phyloP scores from a whole-genome alignment of 2,797 vertebrate genomes.

The Xiphorhynchus erythropygius region DNA sequence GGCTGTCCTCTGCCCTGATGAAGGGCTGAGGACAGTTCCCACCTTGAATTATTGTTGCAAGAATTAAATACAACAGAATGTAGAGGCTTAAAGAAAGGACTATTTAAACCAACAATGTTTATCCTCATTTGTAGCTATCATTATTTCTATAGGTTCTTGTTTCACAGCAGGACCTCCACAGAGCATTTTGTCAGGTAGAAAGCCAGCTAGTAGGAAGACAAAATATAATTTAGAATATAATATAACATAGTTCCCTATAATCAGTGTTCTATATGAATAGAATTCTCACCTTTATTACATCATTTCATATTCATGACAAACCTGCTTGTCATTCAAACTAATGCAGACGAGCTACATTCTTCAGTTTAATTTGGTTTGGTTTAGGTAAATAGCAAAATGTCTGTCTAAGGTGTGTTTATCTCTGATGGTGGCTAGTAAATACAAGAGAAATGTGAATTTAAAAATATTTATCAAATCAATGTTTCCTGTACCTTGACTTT shows the following conservation, averaged over 20 bases:
- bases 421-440: background rate
- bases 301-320: background rate
- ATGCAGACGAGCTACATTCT: background rate
- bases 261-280: background rate
- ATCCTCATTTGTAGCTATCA: background rate
- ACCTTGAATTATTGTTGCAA: background rate
- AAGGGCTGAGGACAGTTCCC: background rate
- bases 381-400: background rate
- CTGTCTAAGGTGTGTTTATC: background rate
- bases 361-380: background rate
- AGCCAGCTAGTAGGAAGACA: background rate
- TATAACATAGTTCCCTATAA: background rate
- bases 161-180: background rate
- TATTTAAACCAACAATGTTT: background rate
- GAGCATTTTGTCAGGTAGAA: background rate
- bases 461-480: background rate
- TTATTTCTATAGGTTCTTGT: background rate
- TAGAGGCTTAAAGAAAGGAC: background rate
- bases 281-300: background rate
- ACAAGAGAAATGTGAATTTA: background rate
- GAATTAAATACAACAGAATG: background rate
- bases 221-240: background rate
- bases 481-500: background rate
- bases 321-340: background rate
- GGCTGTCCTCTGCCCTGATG: rapidly evolving